Evolutionary conservation across 2,888 invertebrate species (phyloP).

Genomic region (Muschampia plurimacula): DNA sequence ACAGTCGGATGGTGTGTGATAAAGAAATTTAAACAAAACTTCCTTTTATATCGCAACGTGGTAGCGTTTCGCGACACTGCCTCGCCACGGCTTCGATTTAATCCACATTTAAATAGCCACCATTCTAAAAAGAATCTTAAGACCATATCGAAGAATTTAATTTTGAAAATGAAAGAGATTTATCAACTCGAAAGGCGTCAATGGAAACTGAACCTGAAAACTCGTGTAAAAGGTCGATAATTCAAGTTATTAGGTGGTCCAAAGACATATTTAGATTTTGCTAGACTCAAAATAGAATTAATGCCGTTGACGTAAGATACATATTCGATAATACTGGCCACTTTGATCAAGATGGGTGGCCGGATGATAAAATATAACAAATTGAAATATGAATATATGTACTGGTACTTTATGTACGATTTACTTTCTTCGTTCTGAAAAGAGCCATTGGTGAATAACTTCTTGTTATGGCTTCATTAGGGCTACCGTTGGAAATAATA

Average conservation of each 20-base stretch:
- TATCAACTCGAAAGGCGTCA: constrained; percentile 36
- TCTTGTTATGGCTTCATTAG: neutral
- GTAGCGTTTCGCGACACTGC: constrained; percentile 82
- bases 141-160: constrained; percentile 12
- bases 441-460: neutral
- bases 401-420: constrained; percentile 12
- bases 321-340: constrained; percentile 14
- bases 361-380: constrained; percentile 25
- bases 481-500: neutral
- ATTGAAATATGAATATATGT: constrained; percentile 28
- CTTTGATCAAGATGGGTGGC: constrained; percentile 28
- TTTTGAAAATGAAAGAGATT: neutral
- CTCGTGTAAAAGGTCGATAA: constrained; percentile 50
- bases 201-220: constrained; percentile 52
- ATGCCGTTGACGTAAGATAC: constrained; percentile 17
- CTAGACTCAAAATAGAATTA: constrained; percentile 40
- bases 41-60: constrained; percentile 85
- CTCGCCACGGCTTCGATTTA: constrained; percentile 64
- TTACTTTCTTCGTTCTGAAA: constrained; percentile 23
- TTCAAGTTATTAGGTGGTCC: constrained; percentile 36
- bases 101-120: constrained; percentile 46
- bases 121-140: constrained; percentile 46
- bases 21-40: constrained; percentile 83
- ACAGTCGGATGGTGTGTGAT: constrained; percentile 75
- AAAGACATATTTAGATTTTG: neutral